Evolutionary conservation across 2,113 vertebrate genomes (phyloP).

Genomic region (Microcebus jonahi): DNA sequence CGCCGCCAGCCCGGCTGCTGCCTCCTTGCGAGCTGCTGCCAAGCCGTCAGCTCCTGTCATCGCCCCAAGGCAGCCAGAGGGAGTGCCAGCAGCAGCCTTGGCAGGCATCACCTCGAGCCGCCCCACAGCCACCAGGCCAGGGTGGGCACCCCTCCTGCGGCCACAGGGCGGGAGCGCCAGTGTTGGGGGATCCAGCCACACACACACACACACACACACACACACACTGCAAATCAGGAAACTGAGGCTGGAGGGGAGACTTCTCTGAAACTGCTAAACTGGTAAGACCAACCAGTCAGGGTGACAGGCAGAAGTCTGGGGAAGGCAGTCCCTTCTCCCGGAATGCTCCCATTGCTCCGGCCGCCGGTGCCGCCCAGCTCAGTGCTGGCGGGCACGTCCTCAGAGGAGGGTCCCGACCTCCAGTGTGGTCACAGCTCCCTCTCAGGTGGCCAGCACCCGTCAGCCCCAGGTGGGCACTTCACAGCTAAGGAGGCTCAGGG

Average conservation of each 20-base stretch:
- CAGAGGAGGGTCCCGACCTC: background rate
- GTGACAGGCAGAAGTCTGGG: background rate
- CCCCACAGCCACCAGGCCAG: background rate
- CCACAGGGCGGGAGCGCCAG: background rate
- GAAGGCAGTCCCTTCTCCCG: background rate
- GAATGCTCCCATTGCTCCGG: background rate
- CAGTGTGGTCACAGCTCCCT: background rate
- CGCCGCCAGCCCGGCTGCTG: background rate
- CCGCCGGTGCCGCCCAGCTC: fast-evolving
- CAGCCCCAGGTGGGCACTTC: background rate
- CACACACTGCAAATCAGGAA: background rate
- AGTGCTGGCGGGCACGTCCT: background rate
- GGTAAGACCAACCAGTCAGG: no score
- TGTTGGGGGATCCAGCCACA: fast-evolving
- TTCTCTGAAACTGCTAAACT: background rate
- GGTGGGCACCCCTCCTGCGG: background rate
- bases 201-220: no score
- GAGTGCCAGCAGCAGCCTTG: background rate
- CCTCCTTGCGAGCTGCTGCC: slow-evolving; percentile 1
- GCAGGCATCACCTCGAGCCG: background rate
- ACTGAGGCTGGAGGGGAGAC: background rate
- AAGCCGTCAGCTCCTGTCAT: slow-evolving; percentile 39
- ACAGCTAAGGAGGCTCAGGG: fast-evolving
- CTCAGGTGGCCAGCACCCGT: fast-evolving
- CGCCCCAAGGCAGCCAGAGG: background rate